Base-by-base conservation (phyloP, 2,888 invertebrate genomes). In the Aphidius colemani region DNA sequence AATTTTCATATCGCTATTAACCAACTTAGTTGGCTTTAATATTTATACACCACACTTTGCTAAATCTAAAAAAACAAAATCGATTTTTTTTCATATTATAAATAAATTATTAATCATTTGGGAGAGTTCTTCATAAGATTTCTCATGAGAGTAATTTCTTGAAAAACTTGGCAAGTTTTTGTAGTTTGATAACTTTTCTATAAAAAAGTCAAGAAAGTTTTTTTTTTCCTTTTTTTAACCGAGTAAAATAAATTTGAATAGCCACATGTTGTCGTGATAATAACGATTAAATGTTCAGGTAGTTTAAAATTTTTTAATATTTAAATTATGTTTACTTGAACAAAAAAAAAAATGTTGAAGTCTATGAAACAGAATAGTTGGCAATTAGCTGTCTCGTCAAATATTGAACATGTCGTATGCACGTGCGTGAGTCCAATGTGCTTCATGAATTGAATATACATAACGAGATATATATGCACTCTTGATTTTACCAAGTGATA, bases 401-500 rank as follows among this genome's bases (percentile, higher is more conserved):
- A 30, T 30, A 30, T 51, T n/a, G 30, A 46, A 51, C 13, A 53
- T 11, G 59, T 59, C 59, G 51, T 18, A 51, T 6, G 7, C 59
- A 59, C 44, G 46, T 57, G 57, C 39, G 53, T 53, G 5, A 30
- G 10, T 6, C 40, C 39, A 7, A 9, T 46, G 57, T 69, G 68
- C 67, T 66, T 66, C 65, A 65, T 69, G 67, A 65, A 65, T 48
- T 59, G 61, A 64, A 62, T 65, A 66, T 67, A 59, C 59, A 57
- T 64, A 64, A 44, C 46, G 13, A 13, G n/a, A 44, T 59, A 44
- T 58, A 46, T 51, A 55, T 68, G 61, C 65, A 44, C 30, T 56
- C 41, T 66, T 64, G 65, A 74, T 74, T 74, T 70, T 66, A 72
- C 71, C 69, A 67, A 63, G 69, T 72, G 69, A 76, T 76, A 76